phyloP scores from a whole-genome alignment of 2,113 vertebrate genomes.

The rabbit (Oryctolagus cuniculus) region DNA sequence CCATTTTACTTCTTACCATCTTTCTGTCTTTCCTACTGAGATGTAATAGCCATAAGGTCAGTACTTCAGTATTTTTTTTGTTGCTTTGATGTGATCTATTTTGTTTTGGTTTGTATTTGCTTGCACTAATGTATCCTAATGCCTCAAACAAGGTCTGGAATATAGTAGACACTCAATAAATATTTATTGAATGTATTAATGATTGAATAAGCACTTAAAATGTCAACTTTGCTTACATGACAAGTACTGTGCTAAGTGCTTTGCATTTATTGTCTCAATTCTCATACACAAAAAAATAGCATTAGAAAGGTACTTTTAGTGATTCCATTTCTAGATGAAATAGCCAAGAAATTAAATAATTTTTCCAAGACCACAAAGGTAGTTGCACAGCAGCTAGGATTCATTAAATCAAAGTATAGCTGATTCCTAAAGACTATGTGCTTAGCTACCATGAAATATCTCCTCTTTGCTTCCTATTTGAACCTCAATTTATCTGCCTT shows the following conservation, averaged over 20 bases:
- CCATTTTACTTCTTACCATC: not conserved
- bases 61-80: not conserved
- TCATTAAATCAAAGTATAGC: conserved; percentile 24
- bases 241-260: not conserved
- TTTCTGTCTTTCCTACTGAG: not conserved
- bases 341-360: conserved; percentile 27
- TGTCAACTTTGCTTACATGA: conserved; percentile 14
- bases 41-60: not conserved
- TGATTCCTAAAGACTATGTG: not conserved
- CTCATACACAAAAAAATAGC: not conserved
- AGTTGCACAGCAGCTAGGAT: not conserved
- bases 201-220: conserved; percentile 38
- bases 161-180: not conserved
- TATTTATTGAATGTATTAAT: not conserved
- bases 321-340: conserved; percentile 1
- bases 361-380: conserved; percentile 40
- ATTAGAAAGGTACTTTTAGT: not conserved
- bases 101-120: not conserved
- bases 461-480: not conserved
- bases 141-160: not conserved
- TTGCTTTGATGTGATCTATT: not conserved
- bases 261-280: conserved; percentile 24
- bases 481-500: not conserved
- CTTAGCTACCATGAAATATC: not conserved
- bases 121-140: conserved; percentile 17